phyloP scores from a whole-genome alignment of 2,888 invertebrate species.

The Minunthozetes semirufus region DNA sequence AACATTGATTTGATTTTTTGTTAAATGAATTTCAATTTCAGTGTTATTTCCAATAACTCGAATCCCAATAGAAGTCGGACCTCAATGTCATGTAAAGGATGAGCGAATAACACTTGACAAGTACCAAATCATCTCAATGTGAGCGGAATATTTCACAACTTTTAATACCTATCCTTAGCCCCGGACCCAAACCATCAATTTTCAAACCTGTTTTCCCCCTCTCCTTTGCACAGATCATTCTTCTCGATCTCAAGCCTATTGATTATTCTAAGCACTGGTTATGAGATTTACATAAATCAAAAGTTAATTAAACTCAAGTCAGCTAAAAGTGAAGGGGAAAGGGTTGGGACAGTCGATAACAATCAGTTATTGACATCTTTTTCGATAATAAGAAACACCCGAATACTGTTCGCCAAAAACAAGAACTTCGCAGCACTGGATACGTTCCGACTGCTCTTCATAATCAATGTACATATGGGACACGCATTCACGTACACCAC shows the following conservation, averaged over 20 bases:
- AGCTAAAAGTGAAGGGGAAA: background rate
- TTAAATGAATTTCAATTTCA: background rate
- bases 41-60: background rate
- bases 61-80: background rate
- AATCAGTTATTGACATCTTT: background rate
- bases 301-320: background rate
- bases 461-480: background rate
- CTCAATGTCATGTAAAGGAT: conserved; percentile 5
- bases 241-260: background rate
- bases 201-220: background rate
- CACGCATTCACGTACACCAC: conserved; percentile 8
- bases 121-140: conserved; percentile 5
- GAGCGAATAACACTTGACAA: background rate
- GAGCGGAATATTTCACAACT: too few species aligned
- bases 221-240: background rate
- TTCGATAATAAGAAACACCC: conserved; percentile 4
- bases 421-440: conserved; percentile 9
- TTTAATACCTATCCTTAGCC: too few species aligned
- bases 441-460: background rate
- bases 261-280: background rate
- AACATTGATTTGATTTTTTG: too few species aligned
- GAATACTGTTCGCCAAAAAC: background rate
- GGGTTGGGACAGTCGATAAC: background rate
- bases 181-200: background rate
- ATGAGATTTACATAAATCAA: background rate